Evolutionary conservation across 2,888 invertebrate genomes (phyloP), one percentile per base, ranked within the genome.

Genomic region (Calameuta pallipes): DNA sequence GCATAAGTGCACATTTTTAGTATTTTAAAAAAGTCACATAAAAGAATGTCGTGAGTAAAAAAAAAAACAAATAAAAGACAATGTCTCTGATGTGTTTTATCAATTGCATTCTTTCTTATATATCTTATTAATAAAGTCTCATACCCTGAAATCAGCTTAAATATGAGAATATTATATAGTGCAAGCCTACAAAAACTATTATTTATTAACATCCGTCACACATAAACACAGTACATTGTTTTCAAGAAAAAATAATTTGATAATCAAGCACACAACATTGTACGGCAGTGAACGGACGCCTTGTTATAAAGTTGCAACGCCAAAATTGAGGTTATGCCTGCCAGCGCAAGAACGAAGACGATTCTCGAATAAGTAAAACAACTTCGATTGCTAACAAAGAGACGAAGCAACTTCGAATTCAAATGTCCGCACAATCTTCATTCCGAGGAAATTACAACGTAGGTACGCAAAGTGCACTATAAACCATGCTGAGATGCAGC

Each of bases 271-370:
- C 56, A 56, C 2, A 56, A 56, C 23, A 56, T 56, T 23, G 56
- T 56, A 56, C 56, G 56, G 56, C 9, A 56, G 9, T 56, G 23
- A 23, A 56, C 56, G 56, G 56, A 56, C 56, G 56, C 56, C 56
- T 56, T 56, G 56, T 56, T 56, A 56, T 56, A 77, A 37, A 77
- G 69, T 74, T 77, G 37, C 33, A 77, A 74, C 74, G 69, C 74
- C 41, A 73, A 76, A 74, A 77, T 79, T 77, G 79, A 79, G 79
- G 79, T 79, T 79, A 79, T 79, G 56, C 69, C 37, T 69, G 73
- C 36, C 69, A 68, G 31, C 69, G 37, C 23, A 56, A 56, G 56
- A 56, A 56, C 71, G 71, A 34, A 31, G 71, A 71, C 71, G 30
- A 34, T 34, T 71, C 71, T 34, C 71, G 71, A 71, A 56, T 9